phyloP scores from a whole-genome alignment of 2,113 vertebrate genomes.

The Ameiurus melas region DNA sequence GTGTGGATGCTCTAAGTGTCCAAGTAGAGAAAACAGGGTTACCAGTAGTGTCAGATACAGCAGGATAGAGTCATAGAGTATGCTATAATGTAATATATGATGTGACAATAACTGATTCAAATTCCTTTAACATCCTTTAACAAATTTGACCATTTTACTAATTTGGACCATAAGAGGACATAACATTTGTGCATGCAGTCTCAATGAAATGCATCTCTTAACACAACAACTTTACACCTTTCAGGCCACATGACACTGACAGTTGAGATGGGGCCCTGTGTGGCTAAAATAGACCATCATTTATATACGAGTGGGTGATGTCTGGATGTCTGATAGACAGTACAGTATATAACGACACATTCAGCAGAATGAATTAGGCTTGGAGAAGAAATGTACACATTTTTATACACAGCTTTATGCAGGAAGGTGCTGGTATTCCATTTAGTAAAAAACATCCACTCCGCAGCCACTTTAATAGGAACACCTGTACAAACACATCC shows the following conservation, averaged over 20 bases:
- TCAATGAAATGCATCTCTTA: constrained; percentile 29
- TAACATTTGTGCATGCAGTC: constrained; percentile 4
- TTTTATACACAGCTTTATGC: neutral
- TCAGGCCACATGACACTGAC: constrained; percentile 43
- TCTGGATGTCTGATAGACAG: constrained; percentile 34
- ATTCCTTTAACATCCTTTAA: neutral
- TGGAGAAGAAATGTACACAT: constrained; percentile 6
- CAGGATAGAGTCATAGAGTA: neutral
- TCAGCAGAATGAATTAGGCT: constrained; percentile 8
- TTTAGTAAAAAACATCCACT: neutral
- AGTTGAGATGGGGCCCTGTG: constrained; percentile 27
- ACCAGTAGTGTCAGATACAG: neutral
- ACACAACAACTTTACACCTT: constrained; percentile 41
- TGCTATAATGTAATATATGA: neutral
- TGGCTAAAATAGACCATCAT: constrained; percentile 28
- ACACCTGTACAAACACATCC: neutral
- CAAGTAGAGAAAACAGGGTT: neutral
- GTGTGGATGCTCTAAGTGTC: neutral
- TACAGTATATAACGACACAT: constrained; percentile 34
- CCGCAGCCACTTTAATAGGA: neutral
- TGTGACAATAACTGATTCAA: neutral
- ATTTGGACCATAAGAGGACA: neutral
- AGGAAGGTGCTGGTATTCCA: neutral
- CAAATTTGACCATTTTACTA: neutral
- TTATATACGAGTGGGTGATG: constrained; percentile 36